A percentile compares a stretch with the other conserved stretches of the same genome.
Conservation (phyloP, 2,797 vertebrate species). For the Galaxias olidus region DNA sequence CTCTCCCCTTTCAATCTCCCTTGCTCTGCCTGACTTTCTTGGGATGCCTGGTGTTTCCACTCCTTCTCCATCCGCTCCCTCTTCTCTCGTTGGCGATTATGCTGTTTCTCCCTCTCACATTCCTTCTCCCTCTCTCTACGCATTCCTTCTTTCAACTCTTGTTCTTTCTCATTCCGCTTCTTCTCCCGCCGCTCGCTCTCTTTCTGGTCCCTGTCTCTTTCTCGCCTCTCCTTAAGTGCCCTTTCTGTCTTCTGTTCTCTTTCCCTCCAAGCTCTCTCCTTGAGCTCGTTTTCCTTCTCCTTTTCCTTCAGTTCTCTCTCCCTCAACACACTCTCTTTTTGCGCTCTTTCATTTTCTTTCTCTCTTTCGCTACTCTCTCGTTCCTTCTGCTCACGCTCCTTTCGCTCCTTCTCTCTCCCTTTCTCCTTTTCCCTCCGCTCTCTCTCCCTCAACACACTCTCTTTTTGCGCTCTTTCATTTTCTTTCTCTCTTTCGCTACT, state of each 20-base stretch:
- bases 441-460: conserved; percentile 26
- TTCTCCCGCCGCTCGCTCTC: conserved; percentile 7
- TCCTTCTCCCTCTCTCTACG: conserved; percentile 5
- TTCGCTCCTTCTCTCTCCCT: conserved; percentile 17
- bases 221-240: conserved; percentile 34
- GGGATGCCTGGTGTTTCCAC: conserved; percentile 34
- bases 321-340: conserved; percentile 23
- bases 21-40: conserved; percentile 42
- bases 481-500: conserved; percentile 6
- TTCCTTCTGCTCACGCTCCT: conserved; percentile 10
- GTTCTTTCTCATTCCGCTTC: conserved; percentile 13
- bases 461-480: conserved; percentile 16
- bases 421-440: conserved; percentile 16
- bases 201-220: conserved; percentile 19
- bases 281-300: conserved; percentile 26
- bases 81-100: conserved; percentile 30
- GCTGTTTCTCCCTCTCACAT: conserved; percentile 16
- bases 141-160: conserved; percentile 15
- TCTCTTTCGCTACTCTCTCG: too few relatives aligned
- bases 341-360: conserved; percentile 33
- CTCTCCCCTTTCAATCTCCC: conserved; percentile 49
- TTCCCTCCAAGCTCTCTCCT: conserved; percentile 24
- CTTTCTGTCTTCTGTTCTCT: conserved; percentile 31
- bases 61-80: conserved; percentile 48
- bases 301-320: conserved; percentile 30